Evolutionary conservation across 2,888 invertebrate species (phyloP).

Genomic region (Tupiocoris notatus): DNA sequence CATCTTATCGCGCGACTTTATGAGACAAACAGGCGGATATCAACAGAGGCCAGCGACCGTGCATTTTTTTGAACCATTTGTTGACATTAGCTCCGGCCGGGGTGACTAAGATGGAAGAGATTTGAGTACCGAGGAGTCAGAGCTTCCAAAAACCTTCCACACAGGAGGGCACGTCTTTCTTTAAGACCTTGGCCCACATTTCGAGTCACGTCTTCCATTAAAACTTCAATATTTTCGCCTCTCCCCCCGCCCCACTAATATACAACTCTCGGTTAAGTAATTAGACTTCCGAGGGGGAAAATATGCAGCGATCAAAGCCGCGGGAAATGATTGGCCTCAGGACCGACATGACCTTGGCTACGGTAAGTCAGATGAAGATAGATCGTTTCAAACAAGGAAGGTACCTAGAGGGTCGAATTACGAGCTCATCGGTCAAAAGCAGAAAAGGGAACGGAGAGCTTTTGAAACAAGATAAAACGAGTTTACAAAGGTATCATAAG

Average conservation of each 20-base stretch:
- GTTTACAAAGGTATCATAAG: too few relatives aligned
- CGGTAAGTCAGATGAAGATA: not conserved
- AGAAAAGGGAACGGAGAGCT: too few relatives aligned
- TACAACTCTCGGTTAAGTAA: constrained; percentile 2
- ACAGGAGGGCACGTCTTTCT: constrained; percentile 19
- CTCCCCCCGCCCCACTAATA: not conserved
- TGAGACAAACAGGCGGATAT: not conserved
- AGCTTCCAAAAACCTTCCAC: not conserved
- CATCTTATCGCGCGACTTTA: not conserved
- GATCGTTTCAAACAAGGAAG: not conserved
- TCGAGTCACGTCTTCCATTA: constrained; percentile 39
- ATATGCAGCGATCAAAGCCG: not conserved
- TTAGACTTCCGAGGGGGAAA: constrained; percentile 15
- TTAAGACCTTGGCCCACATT: constrained; percentile 36
- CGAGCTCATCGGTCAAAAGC: not conserved
- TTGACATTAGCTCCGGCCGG: not conserved
- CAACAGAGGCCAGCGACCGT: too few relatives aligned
- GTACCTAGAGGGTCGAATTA: not conserved
- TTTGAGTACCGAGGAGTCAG: not conserved
- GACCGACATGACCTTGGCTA: not conserved
- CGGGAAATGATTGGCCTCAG: not conserved
- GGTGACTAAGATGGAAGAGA: too few relatives aligned
- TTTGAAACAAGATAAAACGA: too few relatives aligned
- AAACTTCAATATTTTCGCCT: constrained; percentile 26
- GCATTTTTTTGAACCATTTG: not conserved